Base-by-base conservation (phyloP, 1,140 invertebrate genomes). In the Eupeodes corollae region DNA sequence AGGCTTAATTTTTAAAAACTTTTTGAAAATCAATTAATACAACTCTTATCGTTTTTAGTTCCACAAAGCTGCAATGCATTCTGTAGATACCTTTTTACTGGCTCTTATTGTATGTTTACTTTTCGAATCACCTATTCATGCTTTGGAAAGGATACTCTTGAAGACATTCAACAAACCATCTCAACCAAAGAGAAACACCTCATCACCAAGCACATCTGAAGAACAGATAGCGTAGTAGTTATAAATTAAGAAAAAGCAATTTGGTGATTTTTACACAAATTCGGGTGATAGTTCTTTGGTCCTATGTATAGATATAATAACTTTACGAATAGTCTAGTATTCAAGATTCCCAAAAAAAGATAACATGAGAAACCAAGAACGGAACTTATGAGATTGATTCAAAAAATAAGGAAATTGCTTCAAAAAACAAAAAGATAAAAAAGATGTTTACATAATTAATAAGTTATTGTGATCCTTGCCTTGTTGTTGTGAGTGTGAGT, bases 101-200 rank as follows among this genome's bases (percentile, higher is more conserved):
- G 80, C 81, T 11, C 58, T 83, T 18, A 48, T 82, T 15, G 59
- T 83, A 11, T 82, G 80, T 44, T 63, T 79, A 16, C 70, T 77
- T 38, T 83, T 83, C 49, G 82, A 84, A 64, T 80, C 82, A 5
- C 82, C 82, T 5, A 77, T 84, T 50, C 75, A 83, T 47, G 75
- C 77, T 13, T 71, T 84, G 15, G 80, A 84, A 63, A 80, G 77
- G 52, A 75, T 82, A 44, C 66, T 83, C 19, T 59, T 81, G 38
- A 15, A 30, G n/a, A n/a, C 21, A 48, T 42, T 38, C 12, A 8
- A 35, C 11, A 14, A 42, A 15, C 19, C 34, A n/a, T 13, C 13
- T 44, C n/a, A 16, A 26, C 37, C 13, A 43, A 50, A 44, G 34
- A 16, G 44, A 21, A 12, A 39, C 14, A 35, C 48, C 48, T 31